Evolutionary conservation across 2,888 invertebrate genomes (phyloP).

Genomic region (Lasioglossum figueresi): DNA sequence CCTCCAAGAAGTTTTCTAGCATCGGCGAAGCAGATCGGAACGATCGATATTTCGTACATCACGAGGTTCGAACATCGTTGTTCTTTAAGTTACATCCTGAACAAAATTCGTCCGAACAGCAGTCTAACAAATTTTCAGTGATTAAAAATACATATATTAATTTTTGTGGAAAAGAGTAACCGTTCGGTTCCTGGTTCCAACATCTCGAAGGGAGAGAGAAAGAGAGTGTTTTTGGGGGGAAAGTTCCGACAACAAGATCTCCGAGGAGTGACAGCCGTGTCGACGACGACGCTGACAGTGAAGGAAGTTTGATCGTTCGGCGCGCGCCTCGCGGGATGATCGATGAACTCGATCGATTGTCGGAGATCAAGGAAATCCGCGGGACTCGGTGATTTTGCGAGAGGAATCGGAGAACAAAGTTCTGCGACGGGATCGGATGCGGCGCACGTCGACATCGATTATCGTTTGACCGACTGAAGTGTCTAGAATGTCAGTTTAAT

Average conservation of each 20-base stretch:
- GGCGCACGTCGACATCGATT: constrained; percentile 68
- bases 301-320: constrained; percentile 7
- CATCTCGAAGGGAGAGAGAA: neutral
- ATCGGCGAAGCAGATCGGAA: neutral
- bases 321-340: constrained; percentile 31
- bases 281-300: neutral
- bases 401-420: constrained; percentile 33
- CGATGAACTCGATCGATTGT: constrained; percentile 35
- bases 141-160: too few species aligned
- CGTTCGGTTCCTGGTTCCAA: neutral
- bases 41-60: neutral
- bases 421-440: constrained; percentile 60
- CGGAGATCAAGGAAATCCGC: constrained; percentile 38
- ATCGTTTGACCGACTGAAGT: constrained; percentile 72
- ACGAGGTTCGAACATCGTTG: neutral
- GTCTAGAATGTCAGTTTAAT: constrained; percentile 70
- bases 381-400: constrained; percentile 43
- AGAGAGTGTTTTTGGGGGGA: neutral
- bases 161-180: neutral
- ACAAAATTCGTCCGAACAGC: neutral
- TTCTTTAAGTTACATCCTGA: neutral
- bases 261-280: neutral
- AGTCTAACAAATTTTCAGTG: neutral
- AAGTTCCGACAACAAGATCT: neutral
- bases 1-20: neutral